Evolutionary conservation across 1,140 invertebrate species (phyloP), one percentile per base, ranked within the genome.

Genomic region (Lerema accius): DNA sequence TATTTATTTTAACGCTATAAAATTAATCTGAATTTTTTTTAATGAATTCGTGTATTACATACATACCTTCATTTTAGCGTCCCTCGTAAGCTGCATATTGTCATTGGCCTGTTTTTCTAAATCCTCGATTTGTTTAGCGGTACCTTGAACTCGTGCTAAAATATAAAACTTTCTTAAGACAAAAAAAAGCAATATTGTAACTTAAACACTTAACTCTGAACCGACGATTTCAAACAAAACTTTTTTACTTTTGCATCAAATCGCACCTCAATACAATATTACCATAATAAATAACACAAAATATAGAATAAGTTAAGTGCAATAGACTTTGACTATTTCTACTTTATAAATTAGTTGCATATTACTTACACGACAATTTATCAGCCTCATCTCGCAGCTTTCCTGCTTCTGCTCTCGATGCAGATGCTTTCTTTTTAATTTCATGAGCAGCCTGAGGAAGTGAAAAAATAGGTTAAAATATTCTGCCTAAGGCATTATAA

Each of bases 381-480:
- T 95, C 94, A 4, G 97, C 96, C 82, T 97, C 95, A 48, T 95
- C 94, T 37, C 94, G 93, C 9, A 98, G 91, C 58, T 94, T 93
- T 0, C 92, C 92, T 0, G 96, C 97, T 53, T 95, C 94, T 3
- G 93, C 88, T 81, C 96, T 95, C 0, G 96, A 95, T 45, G 94
- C 91, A 56, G 95, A 94, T 0, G 97, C 95, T 72, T 96, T 95
- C 49, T 92, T 92, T 32, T 94, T 93, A 53, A 98, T 97, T 16
- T 92, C 91, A 58, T 95, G 94, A 0, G 97, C 96, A 74, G 96
- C 92, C 84, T 92, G 58, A 43, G n/a, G n/a, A 65, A 68, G 71
- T 50, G 55, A 50, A 59, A 60, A 53, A 14, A 58, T 39, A 62
- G 9, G 19, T 23, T 23, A n/a, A n/a, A n/a, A n/a, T 23, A 23